phyloP scores from a whole-genome alignment of 2,113 vertebrate species.

The Xenopus borealis region DNA sequence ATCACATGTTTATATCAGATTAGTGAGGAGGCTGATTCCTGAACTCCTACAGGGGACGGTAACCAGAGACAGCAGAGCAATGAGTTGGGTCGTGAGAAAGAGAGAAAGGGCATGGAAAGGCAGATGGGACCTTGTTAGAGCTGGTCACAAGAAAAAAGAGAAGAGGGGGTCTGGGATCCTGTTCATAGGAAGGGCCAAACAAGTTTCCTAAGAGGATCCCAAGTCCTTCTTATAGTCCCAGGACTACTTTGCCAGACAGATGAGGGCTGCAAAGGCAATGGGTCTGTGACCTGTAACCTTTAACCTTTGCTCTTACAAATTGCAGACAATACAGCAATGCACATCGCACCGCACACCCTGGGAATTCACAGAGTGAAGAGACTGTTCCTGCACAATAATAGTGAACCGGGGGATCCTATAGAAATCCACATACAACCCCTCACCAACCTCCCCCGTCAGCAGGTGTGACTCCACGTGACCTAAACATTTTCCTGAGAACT shows the following conservation, averaged over 20 bases:
- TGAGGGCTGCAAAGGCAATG: slow-evolving; percentile 10
- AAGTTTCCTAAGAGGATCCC: background rate
- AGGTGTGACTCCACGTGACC: background rate
- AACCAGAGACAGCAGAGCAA: background rate
- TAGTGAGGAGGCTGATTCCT: no score
- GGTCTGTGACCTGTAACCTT: slow-evolving; percentile 16
- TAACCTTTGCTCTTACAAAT: slow-evolving; percentile 18
- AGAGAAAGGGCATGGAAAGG: background rate
- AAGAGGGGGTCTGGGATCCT: background rate
- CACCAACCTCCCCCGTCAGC: background rate
- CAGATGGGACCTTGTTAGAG: background rate
- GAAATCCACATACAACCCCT: background rate
- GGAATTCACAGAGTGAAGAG: slow-evolving; percentile 11
- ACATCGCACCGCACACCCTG: slow-evolving; percentile 28
- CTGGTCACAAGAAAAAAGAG: background rate
- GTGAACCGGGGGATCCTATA: background rate
- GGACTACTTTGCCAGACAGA: slow-evolving; percentile 9
- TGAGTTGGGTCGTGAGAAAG: background rate
- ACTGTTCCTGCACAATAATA: background rate
- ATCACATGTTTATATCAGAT: no score
- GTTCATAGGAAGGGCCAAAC: background rate
- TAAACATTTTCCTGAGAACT: background rate
- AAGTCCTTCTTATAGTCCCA: background rate
- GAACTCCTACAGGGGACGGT: no score
- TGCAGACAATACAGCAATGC: slow-evolving; percentile 7